A percentile compares a stretch with the other conserved stretches of the same genome.
These are phyloP conservation scores for Halictus rubicundus DNA, from an alignment of 1,140 invertebrate species.

Conservation along the genomic window DNA sequence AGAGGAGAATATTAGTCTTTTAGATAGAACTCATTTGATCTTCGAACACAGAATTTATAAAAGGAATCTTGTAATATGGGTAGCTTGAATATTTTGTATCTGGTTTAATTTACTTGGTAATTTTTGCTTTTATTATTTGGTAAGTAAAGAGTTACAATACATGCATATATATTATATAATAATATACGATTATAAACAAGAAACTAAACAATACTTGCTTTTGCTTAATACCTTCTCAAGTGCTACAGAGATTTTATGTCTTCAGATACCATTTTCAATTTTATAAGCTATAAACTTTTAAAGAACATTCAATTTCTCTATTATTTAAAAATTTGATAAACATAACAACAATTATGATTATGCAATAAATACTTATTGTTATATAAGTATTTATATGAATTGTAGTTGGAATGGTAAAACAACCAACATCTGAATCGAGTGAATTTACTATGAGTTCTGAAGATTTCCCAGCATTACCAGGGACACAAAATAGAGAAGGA, in stretches of 20 bases:
- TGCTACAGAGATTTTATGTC: background rate
- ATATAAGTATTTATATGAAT: slow-evolving; percentile 19
- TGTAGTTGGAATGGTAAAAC: slow-evolving; percentile 97
- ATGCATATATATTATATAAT: no score
- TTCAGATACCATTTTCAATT: background rate
- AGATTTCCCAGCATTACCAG: slow-evolving; percentile 98
- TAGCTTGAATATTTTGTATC: no score
- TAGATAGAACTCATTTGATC: no score
- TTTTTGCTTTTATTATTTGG: no score
- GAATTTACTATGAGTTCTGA: slow-evolving; percentile 99
- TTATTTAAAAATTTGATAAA: background rate
- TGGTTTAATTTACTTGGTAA: no score
- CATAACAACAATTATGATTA: background rate
- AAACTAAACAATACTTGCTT: no score
- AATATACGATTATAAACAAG: no score
- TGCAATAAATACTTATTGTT: slow-evolving; percentile 3
- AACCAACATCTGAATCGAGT: slow-evolving; percentile 93
- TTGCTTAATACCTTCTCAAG: background rate
- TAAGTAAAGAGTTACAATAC: no score
- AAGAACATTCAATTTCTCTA: background rate
- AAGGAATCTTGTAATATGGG: no score
- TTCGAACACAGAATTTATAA: no score
- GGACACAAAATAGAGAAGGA: slow-evolving; percentile 83
- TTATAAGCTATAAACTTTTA: background rate
- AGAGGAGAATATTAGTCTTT: no score